phyloP scores from a whole-genome alignment of 2,888 invertebrate species.

The Eudemis profundana region DNA sequence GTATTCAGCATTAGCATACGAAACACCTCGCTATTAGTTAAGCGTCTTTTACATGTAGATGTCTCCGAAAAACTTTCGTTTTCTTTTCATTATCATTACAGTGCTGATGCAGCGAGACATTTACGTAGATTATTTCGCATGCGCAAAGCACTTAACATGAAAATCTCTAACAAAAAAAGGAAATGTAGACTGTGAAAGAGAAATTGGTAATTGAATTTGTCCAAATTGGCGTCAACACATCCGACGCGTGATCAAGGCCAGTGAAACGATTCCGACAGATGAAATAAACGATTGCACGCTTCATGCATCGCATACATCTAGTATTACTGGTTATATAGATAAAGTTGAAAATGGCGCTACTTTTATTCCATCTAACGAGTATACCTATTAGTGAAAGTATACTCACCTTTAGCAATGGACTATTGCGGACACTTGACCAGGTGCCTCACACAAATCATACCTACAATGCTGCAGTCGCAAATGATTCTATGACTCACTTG shows the following conservation, averaged over 20 bases:
- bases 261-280: slow-evolving; percentile 54
- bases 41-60: slow-evolving; percentile 15
- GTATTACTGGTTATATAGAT: slow-evolving; percentile 28
- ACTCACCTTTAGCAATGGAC: slow-evolving; percentile 45
- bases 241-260: slow-evolving; percentile 54
- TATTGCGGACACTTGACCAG: slow-evolving; percentile 33
- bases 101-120: slow-evolving; percentile 21
- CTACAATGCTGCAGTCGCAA: slow-evolving; percentile 23
- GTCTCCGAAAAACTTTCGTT: slow-evolving; percentile 22
- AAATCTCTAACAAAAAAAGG: slow-evolving; percentile 37
- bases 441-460: slow-evolving; percentile 34
- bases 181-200: slow-evolving; percentile 48
- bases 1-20: neutral
- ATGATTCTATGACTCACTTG: slow-evolving; percentile 28
- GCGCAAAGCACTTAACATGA: slow-evolving; percentile 31
- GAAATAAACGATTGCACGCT: slow-evolving; percentile 51
- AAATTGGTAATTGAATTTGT: slow-evolving; percentile 54
- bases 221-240: slow-evolving; percentile 50
- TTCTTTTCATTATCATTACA: slow-evolving; percentile 18
- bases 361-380: slow-evolving; percentile 34
- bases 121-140: slow-evolving; percentile 22
- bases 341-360: slow-evolving; percentile 43
- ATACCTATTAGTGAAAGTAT: slow-evolving; percentile 42
- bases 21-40: slow-evolving; percentile 11
- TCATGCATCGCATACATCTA: slow-evolving; percentile 45